These are phyloP conservation scores for Candoia aspera DNA, from an alignment of 2,113 vertebrate species.

Conservation along the genomic window DNA sequence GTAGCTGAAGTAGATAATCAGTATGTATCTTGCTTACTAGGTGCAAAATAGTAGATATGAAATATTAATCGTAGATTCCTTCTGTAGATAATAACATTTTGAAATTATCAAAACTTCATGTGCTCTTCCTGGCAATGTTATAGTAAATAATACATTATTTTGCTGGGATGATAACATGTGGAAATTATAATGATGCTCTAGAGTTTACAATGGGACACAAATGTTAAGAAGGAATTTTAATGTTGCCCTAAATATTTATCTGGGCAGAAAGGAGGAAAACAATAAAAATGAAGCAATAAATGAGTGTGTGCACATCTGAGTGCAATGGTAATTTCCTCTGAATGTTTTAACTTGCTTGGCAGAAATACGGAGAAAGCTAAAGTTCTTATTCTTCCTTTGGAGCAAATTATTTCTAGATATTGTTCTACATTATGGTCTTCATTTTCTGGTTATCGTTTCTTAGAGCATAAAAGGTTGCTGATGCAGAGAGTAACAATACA, in stretches of 20 bases:
- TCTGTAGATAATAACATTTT: slow-evolving; percentile 60
- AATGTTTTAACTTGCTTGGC: slow-evolving; percentile 59
- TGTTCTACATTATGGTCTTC: slow-evolving; percentile 44
- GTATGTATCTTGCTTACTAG: slow-evolving; percentile 62
- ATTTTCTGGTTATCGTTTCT: slow-evolving; percentile 55
- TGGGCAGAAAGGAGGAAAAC: slow-evolving; percentile 49
- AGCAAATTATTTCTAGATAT: slow-evolving; percentile 55
- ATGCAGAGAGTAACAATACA: neutral
- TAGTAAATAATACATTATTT: slow-evolving; percentile 73
- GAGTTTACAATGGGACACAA: slow-evolving; percentile 71
- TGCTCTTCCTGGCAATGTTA: slow-evolving; percentile 58
- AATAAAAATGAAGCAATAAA: slow-evolving; percentile 59
- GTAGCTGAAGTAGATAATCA: slow-evolving; percentile 45
- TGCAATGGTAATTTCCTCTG: slow-evolving; percentile 43
- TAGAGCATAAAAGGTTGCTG: slow-evolving; percentile 51
- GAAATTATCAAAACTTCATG: slow-evolving; percentile 65
- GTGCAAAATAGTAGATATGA: slow-evolving; percentile 59
- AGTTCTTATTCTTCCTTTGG: slow-evolving; percentile 61
- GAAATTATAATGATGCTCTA: slow-evolving; percentile 68
- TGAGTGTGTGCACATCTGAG: slow-evolving; percentile 45
- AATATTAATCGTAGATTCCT: slow-evolving; percentile 43
- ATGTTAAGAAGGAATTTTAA: slow-evolving; percentile 65
- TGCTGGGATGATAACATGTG: slow-evolving; percentile 61
- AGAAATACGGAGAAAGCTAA: slow-evolving; percentile 54
- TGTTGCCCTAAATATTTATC: slow-evolving; percentile 66